A percentile compares a stretch with the other conserved stretches of the same genome.
phyloP scores from a whole-genome alignment of 2,113 vertebrate genomes.

The Etia nguti region DNA sequence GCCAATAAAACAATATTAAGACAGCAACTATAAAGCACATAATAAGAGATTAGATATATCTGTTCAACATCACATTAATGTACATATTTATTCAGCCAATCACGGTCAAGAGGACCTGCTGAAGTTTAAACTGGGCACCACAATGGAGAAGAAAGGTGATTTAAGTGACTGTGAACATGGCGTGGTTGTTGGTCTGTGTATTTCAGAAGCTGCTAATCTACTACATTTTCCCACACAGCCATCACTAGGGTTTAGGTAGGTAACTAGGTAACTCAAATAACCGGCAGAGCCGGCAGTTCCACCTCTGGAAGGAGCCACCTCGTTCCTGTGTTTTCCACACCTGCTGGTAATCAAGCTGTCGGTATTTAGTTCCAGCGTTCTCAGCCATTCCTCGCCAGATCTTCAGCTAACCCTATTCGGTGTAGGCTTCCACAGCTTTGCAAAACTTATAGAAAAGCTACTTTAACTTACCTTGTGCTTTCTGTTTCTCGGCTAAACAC shows the following conservation, averaged over 20 bases:
- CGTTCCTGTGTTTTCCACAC: neutral
- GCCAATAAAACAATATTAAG: neutral
- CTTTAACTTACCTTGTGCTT: neutral
- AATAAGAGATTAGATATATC: neutral
- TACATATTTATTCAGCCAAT: neutral
- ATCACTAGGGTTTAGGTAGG: neutral
- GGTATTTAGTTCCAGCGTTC: neutral
- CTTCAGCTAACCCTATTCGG: neutral
- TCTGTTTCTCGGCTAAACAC: neutral
- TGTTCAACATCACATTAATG: neutral
- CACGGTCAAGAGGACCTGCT: neutral
- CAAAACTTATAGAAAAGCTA: neutral
- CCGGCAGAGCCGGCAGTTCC: neutral
- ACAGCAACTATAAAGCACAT: neutral
- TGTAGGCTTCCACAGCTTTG: neutral
- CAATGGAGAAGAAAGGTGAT: neutral
- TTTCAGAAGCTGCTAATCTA: neutral
- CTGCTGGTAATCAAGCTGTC: neutral
- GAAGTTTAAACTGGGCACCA: neutral
- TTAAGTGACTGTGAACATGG: neutral
- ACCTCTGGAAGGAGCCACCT: neutral
- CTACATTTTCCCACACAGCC: neutral
- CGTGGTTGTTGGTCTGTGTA: neutral
- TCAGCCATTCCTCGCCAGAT: neutral
- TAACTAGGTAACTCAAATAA: neutral